Conservation (phyloP, 2,797 vertebrate genomes). For the Ciconia nigra region DNA sequence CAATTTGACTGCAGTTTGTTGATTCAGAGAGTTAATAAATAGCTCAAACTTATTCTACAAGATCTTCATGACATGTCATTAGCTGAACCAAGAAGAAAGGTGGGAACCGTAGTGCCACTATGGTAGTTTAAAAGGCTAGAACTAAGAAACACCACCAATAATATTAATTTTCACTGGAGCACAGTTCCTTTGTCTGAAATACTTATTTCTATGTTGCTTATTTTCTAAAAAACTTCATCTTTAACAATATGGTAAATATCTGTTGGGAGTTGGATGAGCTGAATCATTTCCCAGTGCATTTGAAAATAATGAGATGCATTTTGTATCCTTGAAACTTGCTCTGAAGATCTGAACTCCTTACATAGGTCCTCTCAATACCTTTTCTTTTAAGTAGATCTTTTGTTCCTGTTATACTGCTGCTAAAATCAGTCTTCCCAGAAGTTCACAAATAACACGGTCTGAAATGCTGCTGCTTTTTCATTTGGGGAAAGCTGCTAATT, state of each 20-base stretch:
- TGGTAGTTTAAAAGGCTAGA: not conserved
- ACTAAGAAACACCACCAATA: not conserved
- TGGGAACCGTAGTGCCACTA: not conserved
- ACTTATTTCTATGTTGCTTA: not conserved
- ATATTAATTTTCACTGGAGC: not conserved
- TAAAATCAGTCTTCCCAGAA: not conserved
- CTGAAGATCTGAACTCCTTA: not conserved
- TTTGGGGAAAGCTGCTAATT: not conserved
- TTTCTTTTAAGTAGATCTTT: not conserved
- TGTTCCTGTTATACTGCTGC: not conserved
- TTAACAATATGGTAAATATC: not conserved
- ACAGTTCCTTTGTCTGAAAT: not conserved
- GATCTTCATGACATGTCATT: not conserved
- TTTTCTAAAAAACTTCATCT: not conserved
- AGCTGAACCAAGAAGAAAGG: not conserved
- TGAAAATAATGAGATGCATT: not conserved
- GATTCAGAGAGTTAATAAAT: conserved; percentile 3
- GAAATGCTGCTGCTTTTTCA: not conserved
- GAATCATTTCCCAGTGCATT: not conserved
- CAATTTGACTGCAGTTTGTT: conserved; percentile 10
- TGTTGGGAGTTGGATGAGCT: not conserved
- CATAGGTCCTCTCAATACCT: not conserved
- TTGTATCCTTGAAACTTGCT: not conserved
- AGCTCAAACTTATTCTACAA: not conserved
- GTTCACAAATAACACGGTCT: not conserved